These are phyloP conservation scores for Acleris holmiana DNA, from an alignment of 2,888 invertebrate genomes.

Conservation along the genomic window DNA sequence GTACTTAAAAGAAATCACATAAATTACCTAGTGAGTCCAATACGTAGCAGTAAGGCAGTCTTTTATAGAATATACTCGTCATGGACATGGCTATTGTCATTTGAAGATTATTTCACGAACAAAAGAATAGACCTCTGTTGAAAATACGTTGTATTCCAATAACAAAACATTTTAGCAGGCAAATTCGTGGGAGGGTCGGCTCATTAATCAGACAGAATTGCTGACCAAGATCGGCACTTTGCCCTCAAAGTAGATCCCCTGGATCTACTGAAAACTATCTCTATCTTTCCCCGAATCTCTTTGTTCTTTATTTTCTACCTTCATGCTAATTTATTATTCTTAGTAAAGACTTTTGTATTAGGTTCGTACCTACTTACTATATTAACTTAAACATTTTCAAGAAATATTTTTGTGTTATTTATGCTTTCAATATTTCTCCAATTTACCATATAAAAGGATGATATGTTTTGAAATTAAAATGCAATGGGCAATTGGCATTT, in stretches of 20 bases:
- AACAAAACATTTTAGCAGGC: slow-evolving; percentile 41
- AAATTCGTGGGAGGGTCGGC: slow-evolving; percentile 43
- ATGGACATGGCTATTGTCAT: neutral
- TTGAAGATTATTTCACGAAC: slow-evolving; percentile 4
- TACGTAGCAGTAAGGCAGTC: neutral
- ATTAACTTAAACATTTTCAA: too few species aligned
- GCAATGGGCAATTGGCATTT: too few species aligned
- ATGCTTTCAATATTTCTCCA: too few species aligned
- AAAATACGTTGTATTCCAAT: slow-evolving; percentile 31
- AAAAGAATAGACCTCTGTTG: slow-evolving; percentile 20
- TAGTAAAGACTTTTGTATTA: slow-evolving; percentile 1
- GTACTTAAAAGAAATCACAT: too few species aligned
- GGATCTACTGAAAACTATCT: slow-evolving; percentile 39
- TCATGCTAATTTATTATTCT: slow-evolving; percentile 2
- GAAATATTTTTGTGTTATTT: too few species aligned
- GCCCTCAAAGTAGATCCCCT: too few species aligned
- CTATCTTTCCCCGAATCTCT: slow-evolving; percentile 34
- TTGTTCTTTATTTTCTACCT: slow-evolving; percentile 6
- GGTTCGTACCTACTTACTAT: neutral
- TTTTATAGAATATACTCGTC: neutral
- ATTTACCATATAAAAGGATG: too few species aligned
- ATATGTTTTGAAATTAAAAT: too few species aligned
- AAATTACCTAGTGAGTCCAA: too few species aligned
- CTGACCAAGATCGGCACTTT: slow-evolving; percentile 41
- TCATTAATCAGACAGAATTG: slow-evolving; percentile 48